phyloP scores from a whole-genome alignment of 1,140 invertebrate species.

The Penaeus vannamei region DNA sequence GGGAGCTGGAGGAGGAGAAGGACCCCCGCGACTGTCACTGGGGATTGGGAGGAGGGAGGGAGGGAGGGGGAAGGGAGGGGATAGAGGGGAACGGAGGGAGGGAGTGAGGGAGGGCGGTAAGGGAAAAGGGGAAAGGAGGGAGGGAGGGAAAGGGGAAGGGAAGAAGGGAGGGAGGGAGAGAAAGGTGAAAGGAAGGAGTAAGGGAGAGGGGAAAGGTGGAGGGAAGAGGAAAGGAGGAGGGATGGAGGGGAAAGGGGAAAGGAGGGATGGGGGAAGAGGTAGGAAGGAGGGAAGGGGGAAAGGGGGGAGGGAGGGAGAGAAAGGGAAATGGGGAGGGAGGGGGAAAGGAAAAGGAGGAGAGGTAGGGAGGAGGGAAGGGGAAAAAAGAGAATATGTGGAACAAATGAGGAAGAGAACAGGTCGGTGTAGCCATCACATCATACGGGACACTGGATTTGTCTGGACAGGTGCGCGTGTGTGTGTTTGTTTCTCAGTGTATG shows the following conservation, averaged over 20 bases:
- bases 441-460: not conserved
- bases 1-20: not conserved
- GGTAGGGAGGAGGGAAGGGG: not conserved
- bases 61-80: not conserved
- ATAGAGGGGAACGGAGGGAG: not conserved
- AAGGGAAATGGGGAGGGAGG: not conserved
- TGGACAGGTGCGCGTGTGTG: not conserved
- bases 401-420: not conserved
- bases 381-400: not conserved
- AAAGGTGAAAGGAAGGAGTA: not conserved
- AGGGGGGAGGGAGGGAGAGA: not conserved
- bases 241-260: not conserved
- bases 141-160: not conserved
- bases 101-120: not conserved
- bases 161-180: no score
- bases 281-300: no score
- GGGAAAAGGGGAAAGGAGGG: not conserved
- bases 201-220: not conserved
- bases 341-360: not conserved
- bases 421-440: not conserved
- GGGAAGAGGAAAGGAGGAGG: not conserved
- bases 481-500: conserved; percentile 9
- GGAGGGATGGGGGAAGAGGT: not conserved
- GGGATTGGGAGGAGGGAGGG: not conserved
- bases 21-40: no score